Evolutionary conservation across 1,140 invertebrate genomes (phyloP).

Genomic region (Pteromalus puparum): DNA sequence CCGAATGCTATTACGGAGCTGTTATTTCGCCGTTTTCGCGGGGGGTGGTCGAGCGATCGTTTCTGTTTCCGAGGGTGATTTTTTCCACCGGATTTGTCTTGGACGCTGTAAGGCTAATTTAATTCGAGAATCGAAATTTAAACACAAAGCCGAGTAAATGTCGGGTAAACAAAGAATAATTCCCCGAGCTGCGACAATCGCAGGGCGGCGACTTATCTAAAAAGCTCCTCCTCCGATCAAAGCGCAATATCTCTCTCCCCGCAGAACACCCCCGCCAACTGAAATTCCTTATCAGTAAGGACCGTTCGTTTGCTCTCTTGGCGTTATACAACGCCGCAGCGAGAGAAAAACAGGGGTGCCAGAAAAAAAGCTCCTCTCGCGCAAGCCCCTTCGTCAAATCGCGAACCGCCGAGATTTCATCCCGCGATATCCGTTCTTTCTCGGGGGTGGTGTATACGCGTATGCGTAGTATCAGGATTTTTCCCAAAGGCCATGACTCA

Average conservation of each 20-base stretch:
- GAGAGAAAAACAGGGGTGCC: neutral
- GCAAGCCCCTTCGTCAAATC: slow-evolving; percentile 29
- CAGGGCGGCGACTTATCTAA: neutral
- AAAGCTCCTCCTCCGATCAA: slow-evolving; percentile 22
- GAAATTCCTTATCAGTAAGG: slow-evolving; percentile 45
- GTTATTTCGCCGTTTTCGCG: too few relatives aligned
- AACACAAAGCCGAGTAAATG: neutral
- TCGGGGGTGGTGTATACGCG: neutral
- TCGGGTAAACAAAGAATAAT: neutral
- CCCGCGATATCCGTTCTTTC: slow-evolving; percentile 23
- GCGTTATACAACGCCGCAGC: neutral
- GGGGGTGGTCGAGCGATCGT: neutral
- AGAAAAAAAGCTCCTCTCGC: neutral
- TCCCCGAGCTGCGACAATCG: slow-evolving; percentile 2
- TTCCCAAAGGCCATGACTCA: slow-evolving; percentile 19
- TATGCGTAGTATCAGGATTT: slow-evolving; percentile 13
- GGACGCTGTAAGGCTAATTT: too few relatives aligned
- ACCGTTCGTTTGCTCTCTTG: slow-evolving; percentile 24
- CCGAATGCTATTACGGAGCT: too few relatives aligned
- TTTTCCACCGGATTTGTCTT: too few relatives aligned
- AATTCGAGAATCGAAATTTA: neutral
- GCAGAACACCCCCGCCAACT: neutral
- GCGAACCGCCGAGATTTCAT: slow-evolving; percentile 21
- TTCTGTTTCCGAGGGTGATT: neutral
- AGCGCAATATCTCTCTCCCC: slow-evolving; percentile 1